Base-by-base conservation (phyloP, 2,888 invertebrate species). In the Carterocephalus palaemon region DNA sequence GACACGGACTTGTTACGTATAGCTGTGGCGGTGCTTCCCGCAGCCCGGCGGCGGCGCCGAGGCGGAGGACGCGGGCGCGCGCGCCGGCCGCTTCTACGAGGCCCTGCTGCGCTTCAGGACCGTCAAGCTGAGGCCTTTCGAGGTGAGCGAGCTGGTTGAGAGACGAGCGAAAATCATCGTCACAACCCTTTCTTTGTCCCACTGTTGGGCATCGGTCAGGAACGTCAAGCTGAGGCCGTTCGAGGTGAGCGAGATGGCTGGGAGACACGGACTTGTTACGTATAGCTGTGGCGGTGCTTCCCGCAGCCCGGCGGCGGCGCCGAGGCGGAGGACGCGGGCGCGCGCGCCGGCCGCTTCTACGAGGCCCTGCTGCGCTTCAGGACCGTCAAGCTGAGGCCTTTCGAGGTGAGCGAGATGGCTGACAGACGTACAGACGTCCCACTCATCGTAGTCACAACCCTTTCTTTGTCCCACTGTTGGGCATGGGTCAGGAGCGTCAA, bases 211-310 rank as follows among this genome's bases (percentile, higher is more conserved):
- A n/a, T n/a, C n/a, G n/a, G n/a, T n/a, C n/a, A n/a, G n/a, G n/a
- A n/a, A n/a, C n/a, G n/a, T n/a, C n/a, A n/a, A n/a, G n/a, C n/a
- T n/a, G n/a, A n/a, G n/a, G n/a, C n/a, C n/a, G n/a, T n/a, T n/a
- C n/a, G n/a, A n/a, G n/a, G n/a, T n/a, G n/a, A n/a, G n/a, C n/a
- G n/a, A n/a, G n/a, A n/a, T n/a, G n/a, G n/a, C n/a, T n/a, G n/a
- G n/a, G n/a, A n/a, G n/a, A n/a, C n/a, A n/a, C n/a, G n/a, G n/a
- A n/a, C n/a, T n/a, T n/a, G n/a, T n/a, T n/a, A n/a, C n/a, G n/a
- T n/a, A n/a, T n/a, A 98, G 79, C 95, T 99, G 82, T 99, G 99
- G 98, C 90, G 92, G 29, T 95, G 97, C 73, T 98, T 99, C 86
- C 95, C 94, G 20, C 92, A 93, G 19, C 94, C 96, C 42, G 93